Evolutionary conservation across 2,888 invertebrate genomes (phyloP), one percentile per base, ranked within the genome.

Genomic region (Melieria omissa): DNA sequence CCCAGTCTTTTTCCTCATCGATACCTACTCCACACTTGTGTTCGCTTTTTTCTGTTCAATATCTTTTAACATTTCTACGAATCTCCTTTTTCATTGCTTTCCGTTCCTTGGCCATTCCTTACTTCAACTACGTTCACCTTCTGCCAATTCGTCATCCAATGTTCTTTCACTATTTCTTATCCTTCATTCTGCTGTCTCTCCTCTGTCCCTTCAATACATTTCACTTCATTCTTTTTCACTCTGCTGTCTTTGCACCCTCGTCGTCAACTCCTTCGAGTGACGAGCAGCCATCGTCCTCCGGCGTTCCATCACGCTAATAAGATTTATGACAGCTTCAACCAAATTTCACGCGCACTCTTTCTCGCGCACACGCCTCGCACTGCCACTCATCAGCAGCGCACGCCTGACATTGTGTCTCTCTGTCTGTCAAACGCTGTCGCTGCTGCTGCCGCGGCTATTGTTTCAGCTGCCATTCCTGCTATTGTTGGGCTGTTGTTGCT

Each of bases 291-390:
- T 29, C 29, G 29, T 29, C 29, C 29, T 29, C 16, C 70, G 65
- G 76, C 80, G 80, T 83, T 81, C 81, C 83, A 82, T 82, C 83
- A 81, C 79, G 73, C 78, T 80, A 81, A 80, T 82, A 84, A 84
- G 83, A 86, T 85, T 85, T 85, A 86, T 85, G 86, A 84, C 86
- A 86, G 83, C 81, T 84, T 80, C 80, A 84, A 81, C 81, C 81
- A 82, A 83, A 81, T 80, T 79, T 78, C 78, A 77, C 76, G 76
- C 80, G 78, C 82, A 79, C 83, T 81, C 68, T 73, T 64, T 71
- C 73, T 70, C 55, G 64, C 70, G 29, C 63, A 69, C 62, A 67
- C 61, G 49, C 60, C 62, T 60, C 61, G 49, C 60, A 67, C 49
- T 67, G 60, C 60, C 60, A 52, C 60, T 60, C 67, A 61, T 4